Evolutionary conservation across 1,140 invertebrate species (phyloP), one percentile per base, ranked within the genome.

Genomic region (Leguminivora glycinivorella): DNA sequence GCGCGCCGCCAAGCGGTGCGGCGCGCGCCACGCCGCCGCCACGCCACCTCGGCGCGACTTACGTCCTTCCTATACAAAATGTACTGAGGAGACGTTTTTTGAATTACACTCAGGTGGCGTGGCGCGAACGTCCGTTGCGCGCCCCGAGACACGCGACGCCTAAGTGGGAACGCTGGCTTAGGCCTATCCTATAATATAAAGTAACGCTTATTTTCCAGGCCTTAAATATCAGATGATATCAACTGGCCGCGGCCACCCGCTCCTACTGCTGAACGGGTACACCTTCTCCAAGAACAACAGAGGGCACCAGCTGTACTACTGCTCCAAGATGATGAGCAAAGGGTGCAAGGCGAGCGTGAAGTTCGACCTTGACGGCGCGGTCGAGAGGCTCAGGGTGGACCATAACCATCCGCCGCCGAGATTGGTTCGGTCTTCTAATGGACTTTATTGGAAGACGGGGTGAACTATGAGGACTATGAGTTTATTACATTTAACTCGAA

Each of bases 221-320:
- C 17, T 63, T 10, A 7, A 26, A 5, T 77, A 77, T 56, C 56
- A 77, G 47, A 67, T 75, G 67, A 75, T 82, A 58, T 75, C 77
- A 31, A 77, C 75, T 4, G 73, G 70, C 24, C 69, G 73, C 29
- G 80, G 80, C 38, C 79, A 70, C 25, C 72, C 72, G 24, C 69
- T 84, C 6, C 38, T 84, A n/a, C 77, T 82, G 73, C 70, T 83
- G 14, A 69, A 80, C 17, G 77, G 77, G 7, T 83, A 80, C 63
- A 83, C 81, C 2, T 84, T 76, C 60, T 82, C 82, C 7, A 72
- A 78, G 68, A 71, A 74, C 56, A 72, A 17, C 47, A 17, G 47
- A 17, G 47, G 47, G 17, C 17, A 52, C 47, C 3, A 52, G 26
- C 43, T 47, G 25, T 83, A 72, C 67, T 81, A 78, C 68, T 83